These are phyloP conservation scores for Centropristis striata DNA, from an alignment of 2,113 vertebrate genomes.

Conservation along the genomic window DNA sequence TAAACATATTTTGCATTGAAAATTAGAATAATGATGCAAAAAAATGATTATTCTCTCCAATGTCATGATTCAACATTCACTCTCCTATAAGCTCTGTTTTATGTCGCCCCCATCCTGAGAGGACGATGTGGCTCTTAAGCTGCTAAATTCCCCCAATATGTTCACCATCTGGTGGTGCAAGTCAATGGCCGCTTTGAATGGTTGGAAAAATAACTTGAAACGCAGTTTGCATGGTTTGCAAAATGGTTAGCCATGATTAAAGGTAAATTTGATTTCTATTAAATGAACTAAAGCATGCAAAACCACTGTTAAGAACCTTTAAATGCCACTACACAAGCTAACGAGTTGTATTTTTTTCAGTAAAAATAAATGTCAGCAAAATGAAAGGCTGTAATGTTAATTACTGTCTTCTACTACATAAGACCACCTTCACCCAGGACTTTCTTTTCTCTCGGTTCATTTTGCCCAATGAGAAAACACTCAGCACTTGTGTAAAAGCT, in stretches of 20 bases:
- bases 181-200: not conserved
- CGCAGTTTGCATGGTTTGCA: not conserved
- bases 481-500: constrained; percentile 61
- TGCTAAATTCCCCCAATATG: not conserved
- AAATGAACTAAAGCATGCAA: constrained; percentile 3
- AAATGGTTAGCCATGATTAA: not conserved
- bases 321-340: constrained; percentile 4
- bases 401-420: constrained; percentile 54
- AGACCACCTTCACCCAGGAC: constrained; percentile 50
- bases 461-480: constrained; percentile 58
- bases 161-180: not conserved
- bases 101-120: not conserved
- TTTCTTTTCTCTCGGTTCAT: constrained; percentile 50
- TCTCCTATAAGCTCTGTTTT: not conserved
- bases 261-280: not conserved
- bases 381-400: constrained; percentile 59
- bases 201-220: not conserved
- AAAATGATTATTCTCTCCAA: not conserved
- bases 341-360: not conserved
- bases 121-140: not conserved
- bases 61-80: not conserved
- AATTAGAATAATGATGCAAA: too few species aligned
- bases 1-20: too few species aligned
- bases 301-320: not conserved
- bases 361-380: constrained; percentile 37